These are phyloP conservation scores for Acanthopleura granulata DNA, from an alignment of 2,888 invertebrate genomes.

Conservation along the genomic window DNA sequence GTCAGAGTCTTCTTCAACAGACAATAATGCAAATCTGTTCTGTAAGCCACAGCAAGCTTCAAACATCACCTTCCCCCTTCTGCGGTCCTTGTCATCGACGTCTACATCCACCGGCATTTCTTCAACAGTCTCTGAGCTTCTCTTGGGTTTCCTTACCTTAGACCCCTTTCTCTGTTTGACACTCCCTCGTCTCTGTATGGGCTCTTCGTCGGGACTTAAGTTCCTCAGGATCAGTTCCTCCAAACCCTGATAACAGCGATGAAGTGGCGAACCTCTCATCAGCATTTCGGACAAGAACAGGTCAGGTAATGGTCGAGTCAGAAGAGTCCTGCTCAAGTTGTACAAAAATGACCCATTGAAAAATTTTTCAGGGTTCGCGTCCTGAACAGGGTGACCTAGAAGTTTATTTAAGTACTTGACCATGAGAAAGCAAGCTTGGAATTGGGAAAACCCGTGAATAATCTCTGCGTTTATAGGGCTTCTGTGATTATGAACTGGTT, in stretches of 20 bases:
- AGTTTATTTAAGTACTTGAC: slow-evolving; percentile 60
- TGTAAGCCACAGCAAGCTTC: neutral
- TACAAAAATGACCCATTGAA: slow-evolving; percentile 62
- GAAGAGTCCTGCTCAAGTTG: slow-evolving; percentile 51
- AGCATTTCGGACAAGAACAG: slow-evolving; percentile 47
- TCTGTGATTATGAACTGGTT: slow-evolving; percentile 34
- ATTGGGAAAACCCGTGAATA: slow-evolving; percentile 14
- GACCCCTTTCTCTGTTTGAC: neutral
- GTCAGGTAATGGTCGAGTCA: slow-evolving; percentile 41
- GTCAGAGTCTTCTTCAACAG: neutral
- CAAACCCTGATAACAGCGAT: neutral
- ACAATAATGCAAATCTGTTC: neutral
- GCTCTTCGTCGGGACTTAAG: neutral
- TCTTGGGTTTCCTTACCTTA: neutral
- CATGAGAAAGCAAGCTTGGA: slow-evolving; percentile 61
- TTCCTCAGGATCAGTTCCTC: neutral
- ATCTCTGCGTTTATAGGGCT: slow-evolving; percentile 36
- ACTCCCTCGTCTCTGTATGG: neutral
- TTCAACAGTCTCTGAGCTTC: neutral
- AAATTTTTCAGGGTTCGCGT: slow-evolving; percentile 40
- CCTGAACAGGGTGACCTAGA: slow-evolving; percentile 46
- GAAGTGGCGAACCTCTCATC: slow-evolving; percentile 36
- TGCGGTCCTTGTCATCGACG: neutral
- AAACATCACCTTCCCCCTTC: neutral
- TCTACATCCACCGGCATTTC: neutral